Evolutionary conservation across 2,113 vertebrate species (phyloP).

Genomic region (Kobus ellipsiprymnus): DNA sequence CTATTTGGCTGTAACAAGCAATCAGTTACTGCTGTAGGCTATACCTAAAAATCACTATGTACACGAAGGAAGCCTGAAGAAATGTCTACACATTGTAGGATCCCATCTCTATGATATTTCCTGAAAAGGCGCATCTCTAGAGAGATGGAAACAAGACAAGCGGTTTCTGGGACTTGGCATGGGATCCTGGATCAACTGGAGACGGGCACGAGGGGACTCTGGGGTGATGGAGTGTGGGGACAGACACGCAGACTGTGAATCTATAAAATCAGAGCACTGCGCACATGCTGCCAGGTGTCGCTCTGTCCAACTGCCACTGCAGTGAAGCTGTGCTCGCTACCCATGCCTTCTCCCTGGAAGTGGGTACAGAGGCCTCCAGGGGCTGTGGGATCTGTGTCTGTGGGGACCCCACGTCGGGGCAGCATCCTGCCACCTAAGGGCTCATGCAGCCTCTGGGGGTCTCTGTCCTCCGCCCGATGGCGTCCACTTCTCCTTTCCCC

Average conservation of each 20-base stretch:
- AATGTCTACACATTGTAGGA: not conserved
- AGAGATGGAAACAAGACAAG: not conserved
- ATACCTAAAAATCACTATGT: not conserved
- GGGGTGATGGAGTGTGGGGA: not conserved
- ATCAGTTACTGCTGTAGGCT: not conserved
- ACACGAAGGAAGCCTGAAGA: not conserved
- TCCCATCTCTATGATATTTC: not conserved
- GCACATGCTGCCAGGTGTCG: rapidly evolving
- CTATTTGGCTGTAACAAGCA: not conserved
- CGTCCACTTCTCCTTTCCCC: not conserved
- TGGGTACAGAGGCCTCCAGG: not conserved
- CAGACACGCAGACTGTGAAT: rapidly evolving
- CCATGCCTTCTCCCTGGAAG: not conserved
- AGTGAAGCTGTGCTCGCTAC: not conserved
- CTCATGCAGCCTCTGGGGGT: not conserved
- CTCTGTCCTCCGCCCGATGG: not conserved
- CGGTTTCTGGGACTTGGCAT: rapidly evolving
- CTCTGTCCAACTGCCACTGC: not conserved
- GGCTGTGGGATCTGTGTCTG: not conserved
- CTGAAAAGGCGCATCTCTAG: not conserved
- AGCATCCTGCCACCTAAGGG: not conserved
- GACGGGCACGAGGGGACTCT: rapidly evolving
- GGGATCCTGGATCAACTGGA: not conserved
- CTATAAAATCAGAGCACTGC: not conserved
- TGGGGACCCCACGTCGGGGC: not conserved